phyloP scores from a whole-genome alignment of 2,888 invertebrate genomes.

The Muscina levida region DNA sequence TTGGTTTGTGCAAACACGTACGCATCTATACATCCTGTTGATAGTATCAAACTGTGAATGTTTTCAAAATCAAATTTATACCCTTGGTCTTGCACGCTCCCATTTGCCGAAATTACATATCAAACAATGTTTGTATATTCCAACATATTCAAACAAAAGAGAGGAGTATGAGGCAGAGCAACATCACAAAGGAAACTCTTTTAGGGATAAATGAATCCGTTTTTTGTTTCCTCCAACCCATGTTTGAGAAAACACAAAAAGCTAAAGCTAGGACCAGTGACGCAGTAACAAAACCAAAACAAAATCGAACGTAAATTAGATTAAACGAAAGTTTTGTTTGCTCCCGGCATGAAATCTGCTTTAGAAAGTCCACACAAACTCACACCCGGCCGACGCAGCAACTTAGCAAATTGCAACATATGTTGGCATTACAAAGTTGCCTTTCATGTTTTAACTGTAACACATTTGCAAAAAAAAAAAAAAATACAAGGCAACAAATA shows the following conservation, averaged over 20 bases:
- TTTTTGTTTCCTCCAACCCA: no score
- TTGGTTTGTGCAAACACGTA: background rate
- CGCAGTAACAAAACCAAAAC: background rate
- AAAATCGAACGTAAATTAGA: slow-evolving; percentile 48
- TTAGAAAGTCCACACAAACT: slow-evolving; percentile 7
- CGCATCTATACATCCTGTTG: slow-evolving; percentile 34
- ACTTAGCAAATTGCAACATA: slow-evolving; percentile 62
- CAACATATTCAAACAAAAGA: background rate
- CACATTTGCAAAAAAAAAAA: slow-evolving; percentile 23
- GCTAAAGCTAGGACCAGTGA: slow-evolving; percentile 9
- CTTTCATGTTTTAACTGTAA: slow-evolving; percentile 35
- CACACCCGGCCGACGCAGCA: slow-evolving; percentile 12
- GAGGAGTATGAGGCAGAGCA: slow-evolving; percentile 9
- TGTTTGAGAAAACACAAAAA: background rate
- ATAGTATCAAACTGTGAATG: slow-evolving; percentile 46
- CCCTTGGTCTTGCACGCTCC: background rate
- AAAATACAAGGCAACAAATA: slow-evolving; percentile 1
- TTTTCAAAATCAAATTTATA: slow-evolving; percentile 56
- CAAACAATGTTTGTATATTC: no score
- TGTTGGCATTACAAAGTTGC: slow-evolving; percentile 48
- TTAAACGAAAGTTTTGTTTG: slow-evolving; percentile 60
- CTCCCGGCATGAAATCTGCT: slow-evolving; percentile 17
- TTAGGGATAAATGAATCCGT: background rate
- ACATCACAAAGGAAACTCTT: slow-evolving; percentile 36
- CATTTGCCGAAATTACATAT: background rate